Evolutionary conservation across 2,888 invertebrate species (phyloP).

Genomic region (Leptura quadrifasciata): DNA sequence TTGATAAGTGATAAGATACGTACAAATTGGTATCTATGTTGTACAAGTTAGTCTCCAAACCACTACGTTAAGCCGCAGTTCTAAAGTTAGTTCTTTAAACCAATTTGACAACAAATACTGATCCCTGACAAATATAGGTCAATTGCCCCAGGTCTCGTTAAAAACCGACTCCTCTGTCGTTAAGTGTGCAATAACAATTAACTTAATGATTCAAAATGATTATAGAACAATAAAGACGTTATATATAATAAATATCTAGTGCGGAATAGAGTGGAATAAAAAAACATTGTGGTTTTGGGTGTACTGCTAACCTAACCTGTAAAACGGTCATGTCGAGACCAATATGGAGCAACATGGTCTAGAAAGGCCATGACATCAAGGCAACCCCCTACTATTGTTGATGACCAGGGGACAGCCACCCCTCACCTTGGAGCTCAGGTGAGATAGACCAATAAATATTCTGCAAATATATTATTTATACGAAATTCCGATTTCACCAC

Average conservation of each 20-base stretch:
- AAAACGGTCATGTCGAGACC: constrained; percentile 62
- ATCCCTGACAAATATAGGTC: constrained; percentile 50
- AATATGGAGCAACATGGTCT: constrained; percentile 69
- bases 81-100: background rate
- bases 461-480: background rate
- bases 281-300: constrained; percentile 30
- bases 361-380: constrained; percentile 73
- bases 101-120: constrained; percentile 14
- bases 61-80: background rate
- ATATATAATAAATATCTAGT: constrained; percentile 39
- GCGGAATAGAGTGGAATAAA: constrained; percentile 18
- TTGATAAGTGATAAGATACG: constrained; percentile 37
- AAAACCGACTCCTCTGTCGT: constrained; percentile 22
- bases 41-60: constrained; percentile 5
- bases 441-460: constrained; percentile 39
- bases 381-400: constrained; percentile 68
- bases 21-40: constrained; percentile 18
- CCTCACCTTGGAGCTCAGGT: constrained; percentile 65
- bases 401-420: constrained; percentile 67
- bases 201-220: constrained; percentile 40
- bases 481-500: too few species aligned
- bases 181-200: constrained; percentile 38
- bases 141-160: constrained; percentile 44
- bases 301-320: constrained; percentile 53
- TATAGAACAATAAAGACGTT: constrained; percentile 31